phyloP scores from a whole-genome alignment of 2,797 vertebrate genomes.

The Lepilemur ruficaudatus region DNA sequence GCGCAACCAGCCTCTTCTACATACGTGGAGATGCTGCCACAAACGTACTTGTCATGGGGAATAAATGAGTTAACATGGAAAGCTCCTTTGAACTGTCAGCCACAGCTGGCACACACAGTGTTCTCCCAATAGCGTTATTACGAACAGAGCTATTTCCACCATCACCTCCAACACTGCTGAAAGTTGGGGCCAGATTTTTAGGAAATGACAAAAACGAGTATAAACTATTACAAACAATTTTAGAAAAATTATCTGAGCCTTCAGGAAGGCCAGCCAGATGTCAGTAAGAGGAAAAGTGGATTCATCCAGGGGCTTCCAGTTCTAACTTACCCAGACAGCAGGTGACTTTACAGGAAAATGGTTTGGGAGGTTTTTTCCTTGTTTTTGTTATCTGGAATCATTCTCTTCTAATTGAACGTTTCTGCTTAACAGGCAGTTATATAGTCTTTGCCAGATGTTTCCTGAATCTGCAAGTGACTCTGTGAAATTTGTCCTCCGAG shows the following conservation, averaged over 20 bases:
- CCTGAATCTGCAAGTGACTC: conserved; percentile 88
- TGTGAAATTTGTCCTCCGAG: conserved; percentile 87
- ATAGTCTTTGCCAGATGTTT: conserved; percentile 93
- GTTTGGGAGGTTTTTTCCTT: background rate
- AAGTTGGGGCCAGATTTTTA: too few relatives aligned
- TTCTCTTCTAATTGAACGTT: conserved; percentile 20
- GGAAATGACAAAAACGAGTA: background rate
- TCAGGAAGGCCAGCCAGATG: too few relatives aligned
- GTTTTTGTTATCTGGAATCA: background rate
- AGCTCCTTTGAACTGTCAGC: background rate
- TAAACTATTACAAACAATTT: background rate
- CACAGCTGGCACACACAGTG: accelerated
- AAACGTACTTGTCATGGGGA: background rate
- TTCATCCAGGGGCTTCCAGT: accelerated
- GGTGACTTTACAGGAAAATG: accelerated
- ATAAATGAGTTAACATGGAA: accelerated
- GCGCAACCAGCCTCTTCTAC: background rate
- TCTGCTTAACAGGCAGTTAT: conserved; percentile 88
- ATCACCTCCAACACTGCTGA: accelerated
- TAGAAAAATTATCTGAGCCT: background rate
- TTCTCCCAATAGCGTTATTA: accelerated
- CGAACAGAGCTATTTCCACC: background rate
- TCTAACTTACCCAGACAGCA: background rate
- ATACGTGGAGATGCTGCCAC: accelerated
- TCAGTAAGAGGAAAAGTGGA: background rate